A percentile compares a stretch with the other conserved stretches of the same genome.
Conservation (phyloP, 2,113 vertebrate genomes). For the Cavia porcellus region DNA sequence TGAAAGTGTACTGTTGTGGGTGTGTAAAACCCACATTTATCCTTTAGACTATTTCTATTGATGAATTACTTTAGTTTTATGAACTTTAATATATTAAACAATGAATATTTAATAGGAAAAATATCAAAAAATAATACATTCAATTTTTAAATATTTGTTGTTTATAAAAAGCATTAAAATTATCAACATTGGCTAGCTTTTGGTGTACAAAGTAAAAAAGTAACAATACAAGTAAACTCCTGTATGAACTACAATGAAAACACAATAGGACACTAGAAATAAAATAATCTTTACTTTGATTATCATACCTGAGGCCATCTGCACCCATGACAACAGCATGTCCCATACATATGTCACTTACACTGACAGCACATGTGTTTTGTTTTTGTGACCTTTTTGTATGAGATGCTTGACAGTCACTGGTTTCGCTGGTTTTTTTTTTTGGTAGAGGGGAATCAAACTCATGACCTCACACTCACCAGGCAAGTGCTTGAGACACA, state of each 20-base stretch:
- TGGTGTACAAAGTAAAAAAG: background rate
- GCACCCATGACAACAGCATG: background rate
- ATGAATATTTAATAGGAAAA: background rate
- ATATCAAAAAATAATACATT: background rate
- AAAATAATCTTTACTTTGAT: background rate
- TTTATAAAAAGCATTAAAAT: background rate
- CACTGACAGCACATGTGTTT: background rate
- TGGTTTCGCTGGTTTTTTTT: background rate
- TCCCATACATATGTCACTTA: background rate
- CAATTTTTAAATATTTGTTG: background rate
- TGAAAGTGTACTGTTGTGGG: background rate
- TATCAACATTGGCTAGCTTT: background rate
- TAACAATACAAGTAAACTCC: background rate
- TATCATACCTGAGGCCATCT: background rate
- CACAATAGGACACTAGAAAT: background rate
- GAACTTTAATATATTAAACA: background rate
- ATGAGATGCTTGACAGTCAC: background rate
- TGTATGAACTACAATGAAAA: background rate
- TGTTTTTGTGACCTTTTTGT: background rate
- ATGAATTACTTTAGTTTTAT: background rate
- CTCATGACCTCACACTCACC: no score
- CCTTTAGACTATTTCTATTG: background rate
- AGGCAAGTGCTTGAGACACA: no score
- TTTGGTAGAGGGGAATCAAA: no score
- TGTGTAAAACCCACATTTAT: background rate